A percentile compares a stretch with the other conserved stretches of the same genome.
phyloP scores from a whole-genome alignment of 2,113 vertebrate species.

The Suricata suricatta region DNA sequence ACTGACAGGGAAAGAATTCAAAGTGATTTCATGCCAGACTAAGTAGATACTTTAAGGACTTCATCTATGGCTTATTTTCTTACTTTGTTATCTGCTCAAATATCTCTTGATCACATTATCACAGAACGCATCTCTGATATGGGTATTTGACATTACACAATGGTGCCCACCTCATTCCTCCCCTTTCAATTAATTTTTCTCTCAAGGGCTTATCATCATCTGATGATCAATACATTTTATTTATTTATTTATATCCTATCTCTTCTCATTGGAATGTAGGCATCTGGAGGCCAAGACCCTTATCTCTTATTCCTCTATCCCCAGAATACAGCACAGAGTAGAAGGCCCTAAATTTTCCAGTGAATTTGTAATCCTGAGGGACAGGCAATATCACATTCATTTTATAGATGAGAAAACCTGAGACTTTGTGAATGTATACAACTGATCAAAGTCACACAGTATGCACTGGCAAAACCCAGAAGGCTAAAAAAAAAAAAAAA shows the following conservation, averaged over 20 bases:
- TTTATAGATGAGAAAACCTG: not conserved
- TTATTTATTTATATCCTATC: not conserved
- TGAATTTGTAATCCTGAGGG: not conserved
- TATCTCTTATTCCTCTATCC: not conserved
- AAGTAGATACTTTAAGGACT: not conserved
- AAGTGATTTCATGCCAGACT: not conserved
- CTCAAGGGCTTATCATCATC: not conserved
- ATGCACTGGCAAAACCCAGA: not conserved
- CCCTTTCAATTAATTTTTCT: not conserved
- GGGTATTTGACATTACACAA: not conserved
- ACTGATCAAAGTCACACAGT: not conserved
- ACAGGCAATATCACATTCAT: not conserved
- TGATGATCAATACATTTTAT: not conserved
- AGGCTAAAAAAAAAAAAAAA: not conserved
- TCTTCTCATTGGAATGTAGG: not conserved
- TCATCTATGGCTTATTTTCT: not conserved
- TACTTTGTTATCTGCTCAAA: not conserved
- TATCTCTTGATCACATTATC: not conserved
- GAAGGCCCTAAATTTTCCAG: not conserved
- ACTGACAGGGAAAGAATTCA: not conserved
- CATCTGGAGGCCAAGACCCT: not conserved
- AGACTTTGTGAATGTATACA: not conserved
- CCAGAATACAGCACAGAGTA: not conserved
- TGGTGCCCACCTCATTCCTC: not conserved
- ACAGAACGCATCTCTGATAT: not conserved